Evolutionary conservation across 2,888 invertebrate species (phyloP), one percentile per base, ranked within the genome.

Genomic region (Cremastinae sp.): DNA sequence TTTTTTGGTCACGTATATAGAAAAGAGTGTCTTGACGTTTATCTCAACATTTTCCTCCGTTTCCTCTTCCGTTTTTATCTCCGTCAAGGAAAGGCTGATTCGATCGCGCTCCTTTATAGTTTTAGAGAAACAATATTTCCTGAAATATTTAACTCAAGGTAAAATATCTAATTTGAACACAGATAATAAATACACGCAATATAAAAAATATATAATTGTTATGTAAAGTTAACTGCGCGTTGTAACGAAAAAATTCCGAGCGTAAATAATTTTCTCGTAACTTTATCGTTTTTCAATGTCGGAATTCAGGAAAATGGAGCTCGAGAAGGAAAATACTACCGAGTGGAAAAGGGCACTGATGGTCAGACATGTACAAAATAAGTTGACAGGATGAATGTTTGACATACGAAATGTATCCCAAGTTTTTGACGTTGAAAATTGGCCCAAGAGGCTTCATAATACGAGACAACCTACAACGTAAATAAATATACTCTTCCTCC

Each of bases 351-450:
- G 62, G 75, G 75, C 64, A 71, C 72, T 74, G 56, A 51, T 59
- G 72, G 82, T 82, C 84, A 83, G 82, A 83, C 81, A 79, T 53
- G 69, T n/a, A n/a, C n/a, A 71, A 75, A 58, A 75, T 80, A 87
- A 85, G 81, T 85, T 83, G 86, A 85, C 83, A 85, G 80, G 84
- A 78, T 80, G 84, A 85, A 85, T 82, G 84, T 85, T 84, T 84
- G 87, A 84, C 83, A 83, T 81, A 82, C 85, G 82, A 84, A 75
- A 84, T 83, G 83, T 82, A 28, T 28, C 28, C 80, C 81, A 72
- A 86, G 85, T 81, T 86, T 87, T 85, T 85, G 84, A 87, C 85
- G 82, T 82, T 71, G 75, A 74, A 61, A 56, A 61, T 28, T 12
- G 61, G 43, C 53, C 28, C 61, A 45, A 47, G 59, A 70, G 45